Conservation (phyloP, 2,113 vertebrate species). For the Macquaria australasica region DNA sequence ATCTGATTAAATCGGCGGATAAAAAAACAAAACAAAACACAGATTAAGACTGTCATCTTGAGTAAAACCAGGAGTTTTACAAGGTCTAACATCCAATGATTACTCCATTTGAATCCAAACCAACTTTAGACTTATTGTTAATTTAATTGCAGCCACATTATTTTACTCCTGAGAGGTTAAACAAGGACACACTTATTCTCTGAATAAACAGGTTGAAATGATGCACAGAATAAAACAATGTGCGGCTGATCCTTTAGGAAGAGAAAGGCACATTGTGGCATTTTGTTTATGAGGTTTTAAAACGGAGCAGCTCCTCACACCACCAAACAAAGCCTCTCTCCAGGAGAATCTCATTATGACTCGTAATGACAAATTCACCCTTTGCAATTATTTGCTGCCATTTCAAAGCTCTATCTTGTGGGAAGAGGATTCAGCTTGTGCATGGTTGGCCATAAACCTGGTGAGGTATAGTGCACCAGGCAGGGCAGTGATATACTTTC, state of each 20-base stretch:
- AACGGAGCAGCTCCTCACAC: constrained; percentile 68
- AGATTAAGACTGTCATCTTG: constrained; percentile 24
- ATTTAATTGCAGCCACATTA: constrained; percentile 63
- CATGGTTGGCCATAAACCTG: constrained; percentile 72
- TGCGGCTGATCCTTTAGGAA: constrained; percentile 61
- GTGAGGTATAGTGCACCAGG: constrained; percentile 51
- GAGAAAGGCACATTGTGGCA: constrained; percentile 64
- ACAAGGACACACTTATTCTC: constrained; percentile 70
- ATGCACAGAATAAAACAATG: constrained; percentile 74
- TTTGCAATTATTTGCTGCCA: constrained; percentile 82
- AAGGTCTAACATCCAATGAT: constrained; percentile 40
- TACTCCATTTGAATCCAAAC: constrained; percentile 44
- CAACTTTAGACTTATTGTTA: constrained; percentile 49
- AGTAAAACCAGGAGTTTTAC: constrained; percentile 46
- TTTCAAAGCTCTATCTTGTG: constrained; percentile 75
- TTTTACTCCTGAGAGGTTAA: constrained; percentile 64
- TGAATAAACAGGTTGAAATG: constrained; percentile 69
- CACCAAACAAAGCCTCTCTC: constrained; percentile 74
- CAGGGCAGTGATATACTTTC: constrained; percentile 67
- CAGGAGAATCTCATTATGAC: constrained; percentile 83
- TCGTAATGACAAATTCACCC: constrained; percentile 82
- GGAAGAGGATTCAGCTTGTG: constrained; percentile 68
- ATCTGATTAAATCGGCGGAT: neutral
- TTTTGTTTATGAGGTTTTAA: constrained; percentile 82
- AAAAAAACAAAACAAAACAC: constrained; percentile 26